These are phyloP conservation scores for Piaya cayana DNA, from an alignment of 2,113 vertebrate species.

Conservation along the genomic window DNA sequence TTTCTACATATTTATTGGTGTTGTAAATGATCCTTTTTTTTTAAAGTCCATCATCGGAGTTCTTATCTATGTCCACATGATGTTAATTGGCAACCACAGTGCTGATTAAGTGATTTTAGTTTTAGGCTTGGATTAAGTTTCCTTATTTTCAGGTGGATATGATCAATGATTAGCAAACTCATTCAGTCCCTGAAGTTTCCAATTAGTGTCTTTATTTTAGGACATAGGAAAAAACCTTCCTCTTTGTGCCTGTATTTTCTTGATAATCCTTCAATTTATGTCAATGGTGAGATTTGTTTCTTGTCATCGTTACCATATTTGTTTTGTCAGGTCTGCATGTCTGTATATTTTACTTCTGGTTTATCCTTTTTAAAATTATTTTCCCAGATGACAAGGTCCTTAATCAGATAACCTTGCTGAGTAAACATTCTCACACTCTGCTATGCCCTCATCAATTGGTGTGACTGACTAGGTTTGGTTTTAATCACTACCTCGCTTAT, in stretches of 20 bases:
- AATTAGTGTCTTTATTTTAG: neutral
- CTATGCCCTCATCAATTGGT: neutral
- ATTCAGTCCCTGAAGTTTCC: neutral
- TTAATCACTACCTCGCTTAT: neutral
- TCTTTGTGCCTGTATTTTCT: neutral
- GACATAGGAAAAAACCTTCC: neutral
- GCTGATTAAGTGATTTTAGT: neutral
- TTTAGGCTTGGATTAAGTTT: neutral
- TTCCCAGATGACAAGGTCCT: fast-evolving
- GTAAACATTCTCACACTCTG: neutral
- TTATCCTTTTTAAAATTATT: neutral
- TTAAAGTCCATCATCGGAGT: neutral
- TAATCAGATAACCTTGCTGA: neutral
- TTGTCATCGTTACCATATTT: neutral
- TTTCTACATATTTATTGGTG: neutral
- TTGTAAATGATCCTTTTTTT: neutral
- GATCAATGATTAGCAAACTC: neutral
- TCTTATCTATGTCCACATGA: neutral
- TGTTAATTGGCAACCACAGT: neutral
- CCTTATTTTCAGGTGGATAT: neutral
- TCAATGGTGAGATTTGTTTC: neutral
- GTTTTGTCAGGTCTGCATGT: neutral
- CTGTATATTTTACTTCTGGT: neutral
- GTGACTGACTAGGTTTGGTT: neutral
- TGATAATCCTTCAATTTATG: neutral